Evolutionary conservation across 2,113 vertebrate species (phyloP).

Genomic region (Mesitornis unicolor): DNA sequence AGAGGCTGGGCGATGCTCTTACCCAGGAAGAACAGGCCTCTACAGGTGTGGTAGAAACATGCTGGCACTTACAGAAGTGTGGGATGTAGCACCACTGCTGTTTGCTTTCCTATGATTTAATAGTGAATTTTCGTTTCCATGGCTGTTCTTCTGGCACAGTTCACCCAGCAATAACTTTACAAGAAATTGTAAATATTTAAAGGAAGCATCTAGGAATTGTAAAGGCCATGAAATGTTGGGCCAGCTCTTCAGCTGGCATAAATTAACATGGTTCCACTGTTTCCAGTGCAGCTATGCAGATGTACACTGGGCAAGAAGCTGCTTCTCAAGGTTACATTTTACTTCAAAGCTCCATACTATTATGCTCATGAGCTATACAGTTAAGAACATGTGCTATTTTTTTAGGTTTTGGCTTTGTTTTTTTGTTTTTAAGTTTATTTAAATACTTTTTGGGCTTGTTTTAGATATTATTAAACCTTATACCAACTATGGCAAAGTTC

Average conservation of each 20-base stretch:
- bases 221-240: neutral
- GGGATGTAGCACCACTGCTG: neutral
- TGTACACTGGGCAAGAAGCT: neutral
- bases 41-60: neutral
- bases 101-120: neutral
- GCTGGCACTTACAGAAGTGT: neutral
- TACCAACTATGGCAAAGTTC: neutral
- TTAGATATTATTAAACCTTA: neutral
- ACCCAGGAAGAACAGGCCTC: neutral
- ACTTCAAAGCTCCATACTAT: neutral
- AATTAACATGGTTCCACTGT: neutral
- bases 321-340: neutral
- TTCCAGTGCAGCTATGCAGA: neutral
- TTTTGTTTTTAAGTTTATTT: neutral
- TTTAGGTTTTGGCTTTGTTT: neutral
- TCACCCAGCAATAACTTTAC: neutral
- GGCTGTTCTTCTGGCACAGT: neutral
- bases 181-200: slow-evolving; percentile 18
- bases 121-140: neutral
- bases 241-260: neutral
- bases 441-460: neutral
- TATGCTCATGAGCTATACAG: neutral
- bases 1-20: neutral
- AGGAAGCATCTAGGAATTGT: neutral
- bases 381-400: neutral